Base-by-base conservation (phyloP, 2,888 invertebrate species). In the Pantelozetes paolii region DNA sequence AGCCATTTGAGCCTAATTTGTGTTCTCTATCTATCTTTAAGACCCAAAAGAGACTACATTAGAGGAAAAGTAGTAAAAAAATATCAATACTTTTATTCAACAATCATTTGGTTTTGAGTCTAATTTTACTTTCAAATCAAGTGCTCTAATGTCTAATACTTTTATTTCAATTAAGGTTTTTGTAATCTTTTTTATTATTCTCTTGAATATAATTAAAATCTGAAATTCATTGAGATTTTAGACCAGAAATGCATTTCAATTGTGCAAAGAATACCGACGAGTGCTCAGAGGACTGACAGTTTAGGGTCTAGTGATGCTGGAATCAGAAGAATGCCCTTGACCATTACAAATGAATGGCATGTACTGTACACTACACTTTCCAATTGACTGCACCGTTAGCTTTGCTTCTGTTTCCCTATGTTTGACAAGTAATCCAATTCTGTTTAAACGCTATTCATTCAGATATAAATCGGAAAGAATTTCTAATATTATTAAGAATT, bases 101-200 rank as follows among this genome's bases (percentile, higher is more conserved):
- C n/a, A 50, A 50, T 50, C 50, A 50, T 50, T 50, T 50, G 45
- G 45, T n/a, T 18, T 36, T 36, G 15, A 15, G 11, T 45, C 20
- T 50, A 50, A 50, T 50, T 50, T 50, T 50, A 50, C 50, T 50
- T 50, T 50, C 50, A 50, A 50, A 50, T 50, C 50, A 50, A 15
- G n/a, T 8, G 50, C n/a, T 23, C 50, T 50, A 50, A 8, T n/a
- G 50, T 5, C n/a, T 20, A 50, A 50, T 45, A 45, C 50, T 20
- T 23, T 50, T n/a, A n/a, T n/a, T 50, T 50, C 50, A 50, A 50
- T 50, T 50, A 50, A 8, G 6, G 5, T 20, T 20, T 50, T 50
- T 45, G 15, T 3, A 3, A 2, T 45, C 6, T 20, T 20, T 20
- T 50, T 50, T 50, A 6, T 45, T 45, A 45, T 45, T 45, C 18